Evolutionary conservation across 2,888 invertebrate species (phyloP), one percentile per base, ranked within the genome.

Genomic region (Dastarcus helophoroides): DNA sequence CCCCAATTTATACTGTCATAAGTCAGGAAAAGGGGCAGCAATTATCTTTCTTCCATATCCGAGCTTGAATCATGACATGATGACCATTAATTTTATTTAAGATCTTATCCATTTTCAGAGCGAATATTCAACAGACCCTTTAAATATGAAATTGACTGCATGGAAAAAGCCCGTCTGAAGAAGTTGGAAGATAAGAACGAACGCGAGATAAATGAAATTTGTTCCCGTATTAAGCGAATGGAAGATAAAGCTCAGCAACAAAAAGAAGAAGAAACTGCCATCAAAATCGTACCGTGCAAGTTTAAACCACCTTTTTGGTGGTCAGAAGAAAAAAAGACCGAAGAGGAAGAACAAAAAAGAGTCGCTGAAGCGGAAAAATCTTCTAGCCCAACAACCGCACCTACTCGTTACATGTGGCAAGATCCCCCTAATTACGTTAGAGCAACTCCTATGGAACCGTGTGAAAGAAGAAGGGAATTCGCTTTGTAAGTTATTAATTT

Each of bases 71-170:
- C n/a, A n/a, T n/a, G n/a, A n/a, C n/a, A n/a, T n/a, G n/a, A n/a
- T n/a, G n/a, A n/a, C n/a, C n/a, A n/a, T n/a, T n/a, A n/a, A n/a
- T n/a, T n/a, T n/a, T n/a, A n/a, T n/a, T n/a, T n/a, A n/a, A n/a
- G n/a, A n/a, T n/a, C n/a, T n/a, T n/a, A n/a, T n/a, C n/a, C n/a
- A n/a, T n/a, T 45, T 43, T 4, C 30, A 60, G 60, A 54, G 29
- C 46, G 48, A 32, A 43, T 70, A 2, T 71, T 71, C 46, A 68
- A 70, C 23, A 64, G 71, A 5, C 68, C 72, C 0, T 70, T 67
- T 44, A 67, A 66, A 40, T 71, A 66, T 38, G 72, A 73, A 42
- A 46, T 70, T 23, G 69, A 69, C 38, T 73, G 70, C 39, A 57
- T 68, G 19, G 62, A 57, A 34, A 63, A 62, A 24, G 53, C 60